These are phyloP conservation scores for Chionis minor DNA, from an alignment of 2,113 vertebrate species.

Conservation along the genomic window DNA sequence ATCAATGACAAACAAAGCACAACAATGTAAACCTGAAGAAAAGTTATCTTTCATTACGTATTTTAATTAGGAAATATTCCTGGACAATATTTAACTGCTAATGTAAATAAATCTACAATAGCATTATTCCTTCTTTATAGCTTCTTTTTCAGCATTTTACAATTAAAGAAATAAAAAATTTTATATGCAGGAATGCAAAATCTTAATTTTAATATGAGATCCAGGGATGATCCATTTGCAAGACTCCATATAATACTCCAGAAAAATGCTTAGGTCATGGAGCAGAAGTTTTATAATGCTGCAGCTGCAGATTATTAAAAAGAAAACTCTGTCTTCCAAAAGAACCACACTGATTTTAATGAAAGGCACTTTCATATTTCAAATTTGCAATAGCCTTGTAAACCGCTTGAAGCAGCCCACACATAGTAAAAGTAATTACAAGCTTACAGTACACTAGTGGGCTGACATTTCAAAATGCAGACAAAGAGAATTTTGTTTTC, in stretches of 20 bases:
- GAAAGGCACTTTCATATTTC: constrained; percentile 57
- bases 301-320: constrained; percentile 47
- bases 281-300: constrained; percentile 42
- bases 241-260: background rate
- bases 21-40: background rate
- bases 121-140: background rate
- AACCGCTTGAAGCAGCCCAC: constrained; percentile 27
- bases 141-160: background rate
- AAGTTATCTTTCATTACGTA: background rate
- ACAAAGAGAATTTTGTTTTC: constrained; percentile 52
- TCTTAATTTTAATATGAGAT: background rate
- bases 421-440: constrained; percentile 42
- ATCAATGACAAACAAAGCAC: background rate
- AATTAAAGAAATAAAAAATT: background rate
- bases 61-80: background rate
- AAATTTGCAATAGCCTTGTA: constrained; percentile 40
- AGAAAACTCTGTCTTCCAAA: constrained; percentile 53
- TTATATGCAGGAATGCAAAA: background rate
- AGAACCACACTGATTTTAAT: constrained; percentile 33
- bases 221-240: background rate
- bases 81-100: background rate
- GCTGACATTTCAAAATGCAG: constrained; percentile 63
- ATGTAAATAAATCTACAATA: background rate
- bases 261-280: constrained; percentile 32
- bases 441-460: constrained; percentile 43